Evolutionary conservation across 2,888 invertebrate species (phyloP).

Genomic region (Gnatocerus cornutus): DNA sequence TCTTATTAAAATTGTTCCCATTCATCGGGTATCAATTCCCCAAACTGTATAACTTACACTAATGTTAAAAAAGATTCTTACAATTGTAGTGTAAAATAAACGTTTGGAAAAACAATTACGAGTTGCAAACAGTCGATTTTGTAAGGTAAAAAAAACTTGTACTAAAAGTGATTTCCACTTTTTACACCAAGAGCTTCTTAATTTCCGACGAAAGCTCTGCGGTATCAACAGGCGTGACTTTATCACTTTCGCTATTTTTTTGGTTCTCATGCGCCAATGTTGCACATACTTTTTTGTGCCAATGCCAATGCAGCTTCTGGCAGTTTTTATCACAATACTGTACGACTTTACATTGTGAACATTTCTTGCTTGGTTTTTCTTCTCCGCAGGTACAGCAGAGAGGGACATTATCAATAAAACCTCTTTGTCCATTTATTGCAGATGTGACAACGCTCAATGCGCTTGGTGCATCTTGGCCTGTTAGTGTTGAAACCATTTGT

Average conservation of each 20-base stretch:
- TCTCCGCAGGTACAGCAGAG: slow-evolving; percentile 91
- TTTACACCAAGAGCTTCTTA: slow-evolving; percentile 28
- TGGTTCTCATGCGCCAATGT: slow-evolving; percentile 71
- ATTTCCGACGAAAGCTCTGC: slow-evolving; percentile 37
- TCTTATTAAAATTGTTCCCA: too few relatives aligned
- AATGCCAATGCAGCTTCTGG: slow-evolving; percentile 94
- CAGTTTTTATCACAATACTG: slow-evolving; percentile 96
- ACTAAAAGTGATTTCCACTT: too few relatives aligned
- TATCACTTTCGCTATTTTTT: slow-evolving; percentile 1
- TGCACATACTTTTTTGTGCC: slow-evolving; percentile 90
- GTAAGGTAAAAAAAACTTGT: too few relatives aligned
- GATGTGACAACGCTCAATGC: slow-evolving; percentile 83
- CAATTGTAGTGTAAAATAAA: too few relatives aligned
- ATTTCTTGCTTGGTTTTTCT: slow-evolving; percentile 92
- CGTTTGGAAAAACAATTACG: too few relatives aligned
- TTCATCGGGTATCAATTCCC: too few relatives aligned
- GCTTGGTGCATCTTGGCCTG: slow-evolving; percentile 82
- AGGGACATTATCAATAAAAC: slow-evolving; percentile 80
- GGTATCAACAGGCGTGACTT: slow-evolving; percentile 10
- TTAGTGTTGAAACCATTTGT: slow-evolving; percentile 86
- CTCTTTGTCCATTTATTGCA: slow-evolving; percentile 91
- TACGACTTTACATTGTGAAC: slow-evolving; percentile 94
- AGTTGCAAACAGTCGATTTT: too few relatives aligned
- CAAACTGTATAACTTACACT: too few relatives aligned
- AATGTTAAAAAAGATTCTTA: too few relatives aligned